phyloP scores from a whole-genome alignment of 2,113 vertebrate genomes.

The Hemiprocne comata region DNA sequence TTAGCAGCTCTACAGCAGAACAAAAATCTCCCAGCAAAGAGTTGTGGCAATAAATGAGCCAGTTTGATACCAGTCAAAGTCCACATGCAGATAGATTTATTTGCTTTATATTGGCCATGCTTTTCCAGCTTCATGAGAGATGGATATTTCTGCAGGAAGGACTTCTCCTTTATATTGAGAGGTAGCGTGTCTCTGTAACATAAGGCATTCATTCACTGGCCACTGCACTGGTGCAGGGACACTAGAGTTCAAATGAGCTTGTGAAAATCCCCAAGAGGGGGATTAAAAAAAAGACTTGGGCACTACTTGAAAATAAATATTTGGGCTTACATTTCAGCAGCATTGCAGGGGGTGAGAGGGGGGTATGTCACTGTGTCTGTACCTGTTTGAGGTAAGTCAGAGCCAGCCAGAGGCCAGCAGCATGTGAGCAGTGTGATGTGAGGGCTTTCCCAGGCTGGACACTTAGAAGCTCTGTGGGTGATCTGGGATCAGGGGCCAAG shows the following conservation, averaged over 20 bases:
- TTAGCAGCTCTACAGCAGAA: slow-evolving; percentile 71
- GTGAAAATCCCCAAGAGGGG: not conserved
- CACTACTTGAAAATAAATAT: not conserved
- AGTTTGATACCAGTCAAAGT: slow-evolving; percentile 71
- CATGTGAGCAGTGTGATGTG: not conserved
- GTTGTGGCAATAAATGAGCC: slow-evolving; percentile 70
- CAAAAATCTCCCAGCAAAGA: slow-evolving; percentile 71
- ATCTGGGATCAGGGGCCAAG: not conserved
- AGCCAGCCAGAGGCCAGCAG: not conserved
- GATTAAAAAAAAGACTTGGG: not conserved
- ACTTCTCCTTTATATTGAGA: not conserved
- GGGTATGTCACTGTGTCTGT: not conserved
- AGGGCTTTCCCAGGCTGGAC: not conserved
- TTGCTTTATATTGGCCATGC: slow-evolving; percentile 36
- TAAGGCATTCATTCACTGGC: not conserved
- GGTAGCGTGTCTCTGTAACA: not conserved
- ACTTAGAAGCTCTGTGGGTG: not conserved
- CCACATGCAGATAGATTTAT: slow-evolving; percentile 64
- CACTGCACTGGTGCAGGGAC: not conserved
- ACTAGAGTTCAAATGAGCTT: not conserved
- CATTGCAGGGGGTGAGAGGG: not conserved
- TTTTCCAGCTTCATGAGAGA: slow-evolving; percentile 35
- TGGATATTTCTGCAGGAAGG: slow-evolving; percentile 10
- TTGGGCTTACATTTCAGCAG: not conserved
- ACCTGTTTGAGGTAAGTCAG: not conserved